Conservation (phyloP, 64 coral and sea anemone genomes). For the Montipora efflorescens region DNA sequence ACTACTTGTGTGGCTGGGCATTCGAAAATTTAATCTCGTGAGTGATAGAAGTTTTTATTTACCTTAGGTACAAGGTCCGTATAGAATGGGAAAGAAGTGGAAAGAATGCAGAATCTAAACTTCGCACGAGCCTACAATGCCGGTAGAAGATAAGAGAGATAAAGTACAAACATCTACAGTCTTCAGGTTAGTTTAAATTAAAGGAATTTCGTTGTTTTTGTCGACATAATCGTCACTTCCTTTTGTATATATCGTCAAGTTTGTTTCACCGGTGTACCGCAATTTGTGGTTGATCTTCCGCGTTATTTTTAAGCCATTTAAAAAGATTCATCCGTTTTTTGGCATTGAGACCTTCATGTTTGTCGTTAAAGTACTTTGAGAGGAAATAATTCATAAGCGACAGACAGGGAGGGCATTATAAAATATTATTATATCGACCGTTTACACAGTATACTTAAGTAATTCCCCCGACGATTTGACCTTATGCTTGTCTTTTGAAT, state of each 20-base stretch:
- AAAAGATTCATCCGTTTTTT: not conserved
- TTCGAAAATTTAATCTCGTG: not conserved
- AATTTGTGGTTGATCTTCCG: not conserved
- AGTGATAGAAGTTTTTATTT: not conserved
- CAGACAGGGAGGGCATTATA: not conserved
- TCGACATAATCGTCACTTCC: not conserved
- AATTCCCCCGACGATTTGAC: not conserved
- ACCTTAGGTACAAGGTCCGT: slow-evolving; percentile 6
- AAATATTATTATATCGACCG: not conserved
- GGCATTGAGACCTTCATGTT: not conserved
- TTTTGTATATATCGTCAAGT: no score
- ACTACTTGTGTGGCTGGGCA: slow-evolving; percentile 29
- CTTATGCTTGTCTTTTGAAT: not conserved
- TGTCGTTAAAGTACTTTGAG: not conserved
- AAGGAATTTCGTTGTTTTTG: not conserved
- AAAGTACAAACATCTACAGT: slow-evolving; percentile 19
- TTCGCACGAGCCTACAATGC: slow-evolving; percentile 14
- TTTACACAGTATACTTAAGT: slow-evolving; percentile 2
- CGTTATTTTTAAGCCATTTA: not conserved
- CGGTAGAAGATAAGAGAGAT: slow-evolving; percentile 36
- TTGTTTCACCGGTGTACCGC: not conserved
- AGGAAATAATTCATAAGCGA: not conserved
- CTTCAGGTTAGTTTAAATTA: not conserved
- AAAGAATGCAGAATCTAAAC: not conserved
- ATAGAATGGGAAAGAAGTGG: not conserved